Base-by-base conservation (phyloP, 2,888 invertebrate species). In the Drosophila neonasuta region DNA sequence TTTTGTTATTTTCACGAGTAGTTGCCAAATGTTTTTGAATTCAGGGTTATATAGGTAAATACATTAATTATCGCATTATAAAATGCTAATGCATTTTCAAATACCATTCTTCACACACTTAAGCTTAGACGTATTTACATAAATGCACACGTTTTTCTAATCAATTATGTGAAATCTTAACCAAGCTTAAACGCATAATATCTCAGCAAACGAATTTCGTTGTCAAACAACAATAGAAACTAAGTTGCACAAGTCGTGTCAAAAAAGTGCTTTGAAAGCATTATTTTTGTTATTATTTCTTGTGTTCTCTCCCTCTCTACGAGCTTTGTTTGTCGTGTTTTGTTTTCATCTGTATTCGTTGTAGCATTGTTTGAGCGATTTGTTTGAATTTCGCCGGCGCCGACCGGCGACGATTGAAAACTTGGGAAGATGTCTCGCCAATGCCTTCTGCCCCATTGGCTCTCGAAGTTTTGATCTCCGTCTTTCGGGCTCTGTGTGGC, bases 351-450 rank as follows among this genome's bases (percentile, higher is more conserved):
- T n/a, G 42, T 7, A 9, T 39, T 67, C 20, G 48, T 56, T 76
- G 72, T 61, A 63, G 83, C 78, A 83, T 81, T 81, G 83, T 83
- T 80, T 83, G 84, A 80, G 79, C 81, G 86, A 80, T 83, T 82
- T 87, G 82, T 84, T 84, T 84, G 87, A 84, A 82, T 82, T 87
- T 78, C 51, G 80, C 83, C 83, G 83, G 68, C 80, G 80, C 83
- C 83, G 83, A 70, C 80, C 68, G 68, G 70, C 73, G 66, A 65
- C 71, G 80, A 77, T 77, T 80, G 72, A 67, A 63, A 77, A 68
- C 76, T 72, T 49, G 42, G 54, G 70, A 68, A 84, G 86, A 82
- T 79, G 85, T 72, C 57, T 78, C 76, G 75, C 79, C 73, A 80
- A 50, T 60, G 63, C 49, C 17, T 39, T 24, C n/a, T 50, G 56